Evolutionary conservation across 2,888 invertebrate species (phyloP), one percentile per base, ranked within the genome.

Genomic region (Crossocerus cetratus): DNA sequence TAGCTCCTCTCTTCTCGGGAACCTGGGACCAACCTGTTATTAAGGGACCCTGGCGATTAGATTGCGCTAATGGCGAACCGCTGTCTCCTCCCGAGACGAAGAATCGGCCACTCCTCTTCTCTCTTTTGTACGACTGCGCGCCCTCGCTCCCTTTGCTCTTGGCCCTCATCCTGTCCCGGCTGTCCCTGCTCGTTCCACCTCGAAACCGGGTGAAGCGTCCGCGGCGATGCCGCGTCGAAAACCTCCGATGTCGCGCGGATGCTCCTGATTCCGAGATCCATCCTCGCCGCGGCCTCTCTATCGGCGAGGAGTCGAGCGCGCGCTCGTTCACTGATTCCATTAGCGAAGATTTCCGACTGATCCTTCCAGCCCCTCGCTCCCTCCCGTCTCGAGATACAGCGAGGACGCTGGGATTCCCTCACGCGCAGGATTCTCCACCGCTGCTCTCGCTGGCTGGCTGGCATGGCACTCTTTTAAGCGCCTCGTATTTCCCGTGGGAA

Each of bases 21-120:
- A 78, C 75, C 74, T 71, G 78, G 76, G 80, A 84, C 83, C 80
- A 87, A 87, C 87, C 87, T 86, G 87, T 88, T 86, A 88, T 88
- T 88, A 88, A 86, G 86, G 86, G 85, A 84, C 84, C 85, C 83
- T 74, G 77, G 74, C 86, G 88, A 88, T 88, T 88, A 88, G 88
- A 88, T 88, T 88, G 88, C 84, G 84, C 86, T 88, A 88, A 88
- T 88, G 88, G 88, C 87, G 86, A 87, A 87, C 86, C 85, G 83
- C 83, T 88, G 88, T 88, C 88, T 86, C 77, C 70, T 83, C 59
- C 60, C 55, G 67, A 53, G 70, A 71, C 32, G 72, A 80, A 76
- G 78, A 76, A 83, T 83, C 83, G 72, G 55, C 63, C 76, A 62
- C 62, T 58, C 65, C 66, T 49, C 53, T 23, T 53, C 62, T 57